Percentiles rank a stretch among this genome's conserved stretches.
These are phyloP conservation scores for Acrossocheilus wenchowensis DNA, from an alignment of 2,797 vertebrate genomes.

Conservation along the genomic window DNA sequence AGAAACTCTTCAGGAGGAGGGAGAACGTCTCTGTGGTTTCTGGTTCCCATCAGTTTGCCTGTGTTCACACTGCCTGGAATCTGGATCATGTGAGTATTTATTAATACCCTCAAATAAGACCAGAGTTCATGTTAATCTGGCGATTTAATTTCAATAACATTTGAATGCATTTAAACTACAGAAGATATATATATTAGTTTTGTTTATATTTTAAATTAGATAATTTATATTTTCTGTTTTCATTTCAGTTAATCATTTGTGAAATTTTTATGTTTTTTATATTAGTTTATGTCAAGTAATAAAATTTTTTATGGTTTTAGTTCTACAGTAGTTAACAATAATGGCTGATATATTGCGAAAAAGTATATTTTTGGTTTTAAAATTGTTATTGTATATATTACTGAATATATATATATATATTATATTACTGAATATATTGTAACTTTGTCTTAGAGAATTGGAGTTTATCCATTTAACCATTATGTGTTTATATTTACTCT, in stretches of 20 bases:
- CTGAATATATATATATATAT: neutral
- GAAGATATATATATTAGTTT: neutral
- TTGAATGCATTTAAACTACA: neutral
- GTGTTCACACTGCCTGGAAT: slow-evolving; percentile 85
- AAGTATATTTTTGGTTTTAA: neutral
- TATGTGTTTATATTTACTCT: neutral
- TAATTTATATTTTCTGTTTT: neutral
- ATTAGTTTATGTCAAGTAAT: neutral
- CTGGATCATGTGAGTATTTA: slow-evolving; percentile 85
- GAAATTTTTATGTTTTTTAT: neutral
- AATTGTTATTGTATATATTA: neutral
- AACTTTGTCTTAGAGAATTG: neutral
- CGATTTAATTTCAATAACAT: neutral
- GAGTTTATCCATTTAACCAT: neutral
- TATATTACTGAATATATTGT: neutral
- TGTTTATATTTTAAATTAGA: neutral
- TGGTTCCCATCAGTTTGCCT: slow-evolving; percentile 83
- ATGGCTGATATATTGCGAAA: neutral
- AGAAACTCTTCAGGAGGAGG: neutral
- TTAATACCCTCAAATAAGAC: neutral
- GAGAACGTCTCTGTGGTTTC: slow-evolving; percentile 82
- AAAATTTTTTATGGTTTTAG: neutral
- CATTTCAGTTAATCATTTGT: neutral
- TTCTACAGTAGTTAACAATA: neutral
- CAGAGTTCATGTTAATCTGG: neutral